Percentiles rank a stretch among this genome's conserved stretches.
Conservation (phyloP, 2,888 invertebrate species). For the Achlya flavicornis region DNA sequence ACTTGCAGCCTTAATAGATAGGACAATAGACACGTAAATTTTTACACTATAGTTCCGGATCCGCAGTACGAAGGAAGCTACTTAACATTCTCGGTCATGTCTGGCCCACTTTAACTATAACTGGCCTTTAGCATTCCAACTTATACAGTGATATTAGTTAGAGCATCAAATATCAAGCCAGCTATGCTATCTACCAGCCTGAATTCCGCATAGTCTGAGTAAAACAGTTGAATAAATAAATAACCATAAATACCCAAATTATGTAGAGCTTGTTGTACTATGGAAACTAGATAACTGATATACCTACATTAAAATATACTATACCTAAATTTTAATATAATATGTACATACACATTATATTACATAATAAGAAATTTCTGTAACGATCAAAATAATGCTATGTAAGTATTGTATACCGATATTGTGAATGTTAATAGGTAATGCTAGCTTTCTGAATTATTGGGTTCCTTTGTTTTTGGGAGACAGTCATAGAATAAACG, state of each 20-base stretch:
- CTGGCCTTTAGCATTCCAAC: constrained; percentile 20
- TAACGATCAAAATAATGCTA: not conserved
- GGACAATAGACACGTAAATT: constrained; percentile 51
- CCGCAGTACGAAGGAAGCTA: constrained; percentile 47
- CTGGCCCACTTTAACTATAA: constrained; percentile 54
- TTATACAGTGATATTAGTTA: not conserved
- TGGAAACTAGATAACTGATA: no score
- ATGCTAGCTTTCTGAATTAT: no score
- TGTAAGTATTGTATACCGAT: not conserved
- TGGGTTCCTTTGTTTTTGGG: no score
- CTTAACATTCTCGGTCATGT: constrained; percentile 63
- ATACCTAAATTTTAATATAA: no score
- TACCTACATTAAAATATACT: no score
- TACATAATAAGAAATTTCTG: not conserved
- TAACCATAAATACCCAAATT: no score
- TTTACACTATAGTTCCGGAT: constrained; percentile 50
- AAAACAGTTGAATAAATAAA: not conserved
- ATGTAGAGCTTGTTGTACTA: no score
- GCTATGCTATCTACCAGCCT: not conserved
- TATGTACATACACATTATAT: not conserved
- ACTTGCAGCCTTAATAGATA: constrained; percentile 35
- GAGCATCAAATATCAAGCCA: not conserved
- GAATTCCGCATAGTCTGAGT: not conserved
- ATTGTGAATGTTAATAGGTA: no score
- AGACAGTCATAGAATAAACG: no score